These are phyloP conservation scores for Erythrocercus mccallii DNA, from an alignment of 2,113 vertebrate genomes.

Conservation along the genomic window DNA sequence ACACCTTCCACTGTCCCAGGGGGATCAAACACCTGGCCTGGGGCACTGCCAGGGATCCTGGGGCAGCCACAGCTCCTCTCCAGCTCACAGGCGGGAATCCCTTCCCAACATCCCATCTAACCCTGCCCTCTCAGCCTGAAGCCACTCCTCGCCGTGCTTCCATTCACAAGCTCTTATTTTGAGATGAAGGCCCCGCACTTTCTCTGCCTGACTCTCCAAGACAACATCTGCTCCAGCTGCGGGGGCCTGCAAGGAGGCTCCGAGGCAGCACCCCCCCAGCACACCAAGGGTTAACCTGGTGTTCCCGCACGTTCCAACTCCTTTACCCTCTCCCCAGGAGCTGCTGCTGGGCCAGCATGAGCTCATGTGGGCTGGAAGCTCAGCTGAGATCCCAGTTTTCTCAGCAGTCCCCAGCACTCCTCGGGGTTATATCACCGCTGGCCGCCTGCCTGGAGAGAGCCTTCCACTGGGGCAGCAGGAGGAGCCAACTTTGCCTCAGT, in stretches of 20 bases:
- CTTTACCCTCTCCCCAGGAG: not conserved
- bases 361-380: constrained; percentile 47
- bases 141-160: not conserved
- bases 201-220: not conserved
- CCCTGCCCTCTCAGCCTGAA: not conserved
- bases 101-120: not conserved
- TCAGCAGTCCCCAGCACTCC: not conserved
- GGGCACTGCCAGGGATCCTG: not conserved
- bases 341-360: constrained; percentile 17
- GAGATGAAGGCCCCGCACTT: not conserved
- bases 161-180: not conserved
- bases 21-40: fast-evolving
- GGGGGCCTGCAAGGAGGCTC: not conserved
- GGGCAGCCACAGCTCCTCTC: not conserved
- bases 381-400: constrained; percentile 12
- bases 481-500: constrained; percentile 39
- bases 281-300: not conserved
- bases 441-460: constrained; percentile 40
- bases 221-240: not conserved
- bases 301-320: not conserved
- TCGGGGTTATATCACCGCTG: constrained; percentile 34
- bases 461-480: constrained; percentile 14
- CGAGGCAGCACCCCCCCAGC: not conserved
- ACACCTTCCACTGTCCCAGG: not conserved
- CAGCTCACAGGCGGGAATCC: not conserved